Base-by-base conservation (phyloP, 2,888 invertebrate species). In the Diplolepis rosae region DNA sequence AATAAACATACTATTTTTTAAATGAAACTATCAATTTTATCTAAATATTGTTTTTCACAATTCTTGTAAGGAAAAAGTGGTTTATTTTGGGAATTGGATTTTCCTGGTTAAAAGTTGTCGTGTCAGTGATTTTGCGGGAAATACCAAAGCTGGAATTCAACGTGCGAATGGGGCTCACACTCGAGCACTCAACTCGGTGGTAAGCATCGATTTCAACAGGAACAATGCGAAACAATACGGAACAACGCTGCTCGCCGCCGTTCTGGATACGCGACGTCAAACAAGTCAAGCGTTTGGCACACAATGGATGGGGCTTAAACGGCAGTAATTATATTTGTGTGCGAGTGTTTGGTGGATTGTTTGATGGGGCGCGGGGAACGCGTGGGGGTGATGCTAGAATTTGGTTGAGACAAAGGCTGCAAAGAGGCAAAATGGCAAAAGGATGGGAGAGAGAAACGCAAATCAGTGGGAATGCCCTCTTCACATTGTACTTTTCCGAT, bases 321-420 rank as follows among this genome's bases (percentile, higher is more conserved):
- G 87, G 75, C 84, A 86, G 87, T 88, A 88, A 88, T 88, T 88
- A 88, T 87, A 88, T 88, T 88, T 87, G 86, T 83, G 83, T 83
- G 80, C 79, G 85, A 84, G 84, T 83, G 84, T 85, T 79, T 79
- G 77, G 74, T 77, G 74, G 79, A 76, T 76, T 69, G 80, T 75
- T 76, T 73, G 71, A 77, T 73, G 71, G 76, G 70, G 74, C 65
- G 76, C 45, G 67, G 67, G 69, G 73, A 75, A 24, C 13, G 35
- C 35, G 24, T 30, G 4, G 35, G 11, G 35, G 22, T 56, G 56
- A 22, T 35, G 18, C 22, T 1, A 22, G 22, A 24, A 18, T 32
- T 56, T 22, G 35, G 22, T 9, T 22, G 18, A 56, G 39, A 39
- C 56, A 39, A 56, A 24, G 35, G 22, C 22, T 30, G 15, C 11